A percentile compares a stretch with the other conserved stretches of the same genome.
Conservation (phyloP, 2,113 vertebrate genomes). For the Bothrops jararaca region DNA sequence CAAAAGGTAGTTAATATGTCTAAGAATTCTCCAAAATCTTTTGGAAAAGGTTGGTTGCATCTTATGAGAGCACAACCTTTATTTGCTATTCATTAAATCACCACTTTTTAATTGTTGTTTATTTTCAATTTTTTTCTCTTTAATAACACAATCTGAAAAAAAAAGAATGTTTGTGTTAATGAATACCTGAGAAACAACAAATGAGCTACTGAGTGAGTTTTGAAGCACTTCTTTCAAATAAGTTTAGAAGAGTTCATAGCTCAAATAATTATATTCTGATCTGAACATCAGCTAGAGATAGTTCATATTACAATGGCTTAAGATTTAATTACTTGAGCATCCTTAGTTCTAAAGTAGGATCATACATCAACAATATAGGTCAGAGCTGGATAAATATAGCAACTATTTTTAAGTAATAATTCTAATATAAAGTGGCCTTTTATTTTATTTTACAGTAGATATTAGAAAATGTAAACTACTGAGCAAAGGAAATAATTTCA, state of each 20-base stretch:
- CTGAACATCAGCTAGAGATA: not conserved
- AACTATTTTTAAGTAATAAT: not conserved
- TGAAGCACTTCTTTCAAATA: not conserved
- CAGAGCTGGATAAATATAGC: not conserved
- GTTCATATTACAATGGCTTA: not conserved
- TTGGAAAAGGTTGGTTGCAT: not conserved
- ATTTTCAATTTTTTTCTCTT: not conserved
- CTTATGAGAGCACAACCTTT: not conserved
- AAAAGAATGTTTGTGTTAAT: not conserved
- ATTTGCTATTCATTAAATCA: not conserved
- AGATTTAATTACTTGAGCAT: not conserved
- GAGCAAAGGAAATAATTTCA: not conserved
- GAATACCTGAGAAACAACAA: not conserved
- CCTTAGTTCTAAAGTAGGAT: not conserved
- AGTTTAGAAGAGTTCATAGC: not conserved
- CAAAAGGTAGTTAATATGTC: no score
- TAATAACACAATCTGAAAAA: not conserved
- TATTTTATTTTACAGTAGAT: not conserved
- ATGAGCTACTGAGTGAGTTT: not conserved
- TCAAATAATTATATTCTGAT: not conserved
- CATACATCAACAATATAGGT: not conserved
- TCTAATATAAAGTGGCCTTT: not conserved
- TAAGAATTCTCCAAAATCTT: no score
- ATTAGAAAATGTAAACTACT: not conserved
- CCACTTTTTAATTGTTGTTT: not conserved